Evolutionary conservation across 64 coral and sea anemone species (phyloP).

Genomic region (Dendronephthya gigantea): DNA sequence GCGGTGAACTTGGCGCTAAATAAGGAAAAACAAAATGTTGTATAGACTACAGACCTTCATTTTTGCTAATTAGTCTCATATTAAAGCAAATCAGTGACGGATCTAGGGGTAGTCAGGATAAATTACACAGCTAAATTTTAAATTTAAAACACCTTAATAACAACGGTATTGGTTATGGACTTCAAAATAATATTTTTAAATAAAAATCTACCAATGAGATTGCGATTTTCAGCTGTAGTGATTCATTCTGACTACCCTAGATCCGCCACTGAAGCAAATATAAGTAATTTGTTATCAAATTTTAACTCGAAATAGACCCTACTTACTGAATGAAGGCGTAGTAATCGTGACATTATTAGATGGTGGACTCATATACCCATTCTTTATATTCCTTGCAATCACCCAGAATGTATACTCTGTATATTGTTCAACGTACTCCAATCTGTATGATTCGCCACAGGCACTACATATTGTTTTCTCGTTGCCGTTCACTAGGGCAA

Average conservation of each 20-base stretch:
- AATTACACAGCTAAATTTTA: too few relatives aligned
- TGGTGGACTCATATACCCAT: background rate
- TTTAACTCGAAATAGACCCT: background rate
- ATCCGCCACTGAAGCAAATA: too few relatives aligned
- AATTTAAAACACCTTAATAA: too few relatives aligned
- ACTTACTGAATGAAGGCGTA: background rate
- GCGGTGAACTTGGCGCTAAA: background rate
- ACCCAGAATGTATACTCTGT: constrained; percentile 1
- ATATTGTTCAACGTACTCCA: background rate
- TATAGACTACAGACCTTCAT: background rate
- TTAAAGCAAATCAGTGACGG: too few relatives aligned
- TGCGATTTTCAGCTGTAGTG: too few relatives aligned
- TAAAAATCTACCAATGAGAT: too few relatives aligned
- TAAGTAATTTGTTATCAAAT: background rate
- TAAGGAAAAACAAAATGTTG: background rate
- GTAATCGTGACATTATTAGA: background rate
- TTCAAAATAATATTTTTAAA: too few relatives aligned
- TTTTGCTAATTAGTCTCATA: too few relatives aligned
- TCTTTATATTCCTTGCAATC: background rate
- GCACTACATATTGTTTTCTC: background rate
- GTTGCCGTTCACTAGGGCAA: background rate
- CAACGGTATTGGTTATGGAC: too few relatives aligned
- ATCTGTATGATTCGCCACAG: background rate
- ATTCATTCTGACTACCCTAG: too few relatives aligned
- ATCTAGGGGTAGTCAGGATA: too few relatives aligned